Evolutionary conservation across 2,113 vertebrate species (phyloP).

Genomic region (Pogona vitticeps): DNA sequence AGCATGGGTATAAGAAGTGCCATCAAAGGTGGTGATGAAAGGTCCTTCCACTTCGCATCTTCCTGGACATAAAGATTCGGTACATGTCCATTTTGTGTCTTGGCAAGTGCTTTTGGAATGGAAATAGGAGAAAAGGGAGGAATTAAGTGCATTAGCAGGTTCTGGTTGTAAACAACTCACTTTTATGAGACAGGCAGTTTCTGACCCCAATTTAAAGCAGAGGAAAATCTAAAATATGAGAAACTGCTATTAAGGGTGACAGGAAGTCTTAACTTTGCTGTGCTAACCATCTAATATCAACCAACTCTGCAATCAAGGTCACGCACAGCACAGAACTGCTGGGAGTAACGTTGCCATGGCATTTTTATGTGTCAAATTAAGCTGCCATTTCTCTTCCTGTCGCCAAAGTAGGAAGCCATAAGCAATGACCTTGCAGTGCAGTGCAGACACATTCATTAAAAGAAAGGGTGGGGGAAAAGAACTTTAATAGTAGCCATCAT

Average conservation of each 20-base stretch:
- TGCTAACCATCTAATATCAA: not conserved
- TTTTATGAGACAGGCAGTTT: not conserved
- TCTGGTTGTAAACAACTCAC: not conserved
- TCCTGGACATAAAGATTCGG: slow-evolving; percentile 5
- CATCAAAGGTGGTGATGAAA: slow-evolving; percentile 12
- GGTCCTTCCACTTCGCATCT: not conserved
- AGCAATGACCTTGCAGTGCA: not conserved
- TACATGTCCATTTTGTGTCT: not conserved
- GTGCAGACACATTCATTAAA: not conserved
- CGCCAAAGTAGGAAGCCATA: not conserved
- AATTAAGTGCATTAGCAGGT: not conserved
- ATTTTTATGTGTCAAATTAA: not conserved
- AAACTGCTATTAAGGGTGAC: not conserved
- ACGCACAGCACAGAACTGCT: not conserved
- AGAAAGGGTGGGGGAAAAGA: too few relatives aligned
- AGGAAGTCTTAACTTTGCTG: not conserved
- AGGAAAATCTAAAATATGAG: not conserved
- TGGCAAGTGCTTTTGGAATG: not conserved
- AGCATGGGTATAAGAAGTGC: not conserved
- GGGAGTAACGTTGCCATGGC: not conserved
- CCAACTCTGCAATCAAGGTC: not conserved
- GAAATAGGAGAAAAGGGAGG: not conserved
- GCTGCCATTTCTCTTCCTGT: not conserved
- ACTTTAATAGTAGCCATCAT: not conserved
- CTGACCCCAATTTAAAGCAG: not conserved